A percentile compares a stretch with the other conserved stretches of the same genome.
These are phyloP conservation scores for Sisyra nigra DNA, from an alignment of 2,888 invertebrate genomes.

Conservation along the genomic window DNA sequence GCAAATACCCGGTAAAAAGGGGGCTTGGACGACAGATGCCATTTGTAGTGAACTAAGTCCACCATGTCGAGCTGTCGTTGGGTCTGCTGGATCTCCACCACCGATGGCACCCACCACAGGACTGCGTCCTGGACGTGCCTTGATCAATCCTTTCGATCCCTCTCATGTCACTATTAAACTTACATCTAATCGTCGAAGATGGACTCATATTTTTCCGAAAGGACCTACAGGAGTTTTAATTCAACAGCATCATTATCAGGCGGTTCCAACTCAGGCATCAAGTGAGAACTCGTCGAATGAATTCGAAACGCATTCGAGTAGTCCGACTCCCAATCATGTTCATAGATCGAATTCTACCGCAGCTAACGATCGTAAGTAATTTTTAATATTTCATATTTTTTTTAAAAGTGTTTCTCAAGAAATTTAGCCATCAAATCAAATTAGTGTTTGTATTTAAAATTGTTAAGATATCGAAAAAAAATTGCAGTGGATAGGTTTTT, in stretches of 20 bases:
- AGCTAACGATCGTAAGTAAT: slow-evolving; percentile 34
- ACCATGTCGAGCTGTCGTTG: slow-evolving; percentile 34
- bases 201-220: slow-evolving; percentile 98
- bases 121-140: slow-evolving; percentile 59
- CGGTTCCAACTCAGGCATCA: slow-evolving; percentile 43
- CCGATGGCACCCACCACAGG: slow-evolving; percentile 19
- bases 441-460: background rate
- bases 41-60: slow-evolving; percentile 34
- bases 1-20: slow-evolving; percentile 18
- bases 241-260: slow-evolving; percentile 88
- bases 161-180: slow-evolving; percentile 92
- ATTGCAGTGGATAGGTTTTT: no score
- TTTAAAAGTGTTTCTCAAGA: slow-evolving; percentile 4
- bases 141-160: slow-evolving; percentile 97
- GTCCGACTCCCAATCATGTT: background rate
- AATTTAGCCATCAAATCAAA: background rate
- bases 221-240: slow-evolving; percentile 80
- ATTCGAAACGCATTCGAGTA: slow-evolving; percentile 8
- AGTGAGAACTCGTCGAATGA: slow-evolving; percentile 10
- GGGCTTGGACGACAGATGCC: slow-evolving; percentile 21
- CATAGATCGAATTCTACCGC: slow-evolving; percentile 21
- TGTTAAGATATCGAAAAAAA: no score
- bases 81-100: slow-evolving; percentile 38
- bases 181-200: slow-evolving; percentile 85
- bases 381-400: slow-evolving; percentile 6